phyloP scores from a whole-genome alignment of 2,888 invertebrate species.

The Pachydiplax longipennis region DNA sequence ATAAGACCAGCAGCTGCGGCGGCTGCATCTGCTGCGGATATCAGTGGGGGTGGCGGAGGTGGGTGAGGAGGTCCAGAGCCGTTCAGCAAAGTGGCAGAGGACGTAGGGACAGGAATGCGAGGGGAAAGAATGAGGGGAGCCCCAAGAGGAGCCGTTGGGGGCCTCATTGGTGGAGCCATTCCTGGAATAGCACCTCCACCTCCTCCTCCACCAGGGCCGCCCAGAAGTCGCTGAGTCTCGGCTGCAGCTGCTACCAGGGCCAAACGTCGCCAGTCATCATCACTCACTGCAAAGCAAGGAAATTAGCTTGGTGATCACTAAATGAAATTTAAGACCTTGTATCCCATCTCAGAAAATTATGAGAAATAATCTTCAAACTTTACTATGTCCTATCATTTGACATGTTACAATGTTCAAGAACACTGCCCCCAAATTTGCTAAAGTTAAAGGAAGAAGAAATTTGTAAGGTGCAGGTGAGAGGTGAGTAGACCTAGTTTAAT shows the following conservation, averaged over 20 bases:
- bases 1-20: constrained; percentile 73
- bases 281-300: constrained; percentile 70
- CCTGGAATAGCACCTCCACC: constrained; percentile 63
- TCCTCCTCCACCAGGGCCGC: constrained; percentile 32
- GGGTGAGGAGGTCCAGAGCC: constrained; percentile 64
- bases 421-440: too few species aligned
- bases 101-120: constrained; percentile 83
- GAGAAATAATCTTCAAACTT: too few species aligned
- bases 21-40: constrained; percentile 67
- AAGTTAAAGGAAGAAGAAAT: too few species aligned
- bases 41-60: constrained; percentile 68
- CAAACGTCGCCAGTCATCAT: constrained; percentile 85
- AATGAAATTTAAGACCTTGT: too few species aligned
- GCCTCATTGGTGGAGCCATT: constrained; percentile 69
- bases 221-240: constrained; percentile 78
- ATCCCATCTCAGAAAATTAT: too few species aligned
- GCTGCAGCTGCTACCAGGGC: constrained; percentile 76
- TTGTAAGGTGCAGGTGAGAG: too few species aligned
- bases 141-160: constrained; percentile 80
- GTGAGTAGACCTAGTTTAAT: too few species aligned
- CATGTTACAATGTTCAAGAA: too few species aligned
- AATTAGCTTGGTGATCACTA: constrained; percentile 54
- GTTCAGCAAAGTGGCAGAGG: constrained; percentile 71
- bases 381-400: too few species aligned
- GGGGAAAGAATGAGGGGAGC: constrained; percentile 93